Evolutionary conservation across 2,797 vertebrate species (phyloP), one percentile per base, ranked within the genome.

Genomic region (Macroramphosus scolopax): DNA sequence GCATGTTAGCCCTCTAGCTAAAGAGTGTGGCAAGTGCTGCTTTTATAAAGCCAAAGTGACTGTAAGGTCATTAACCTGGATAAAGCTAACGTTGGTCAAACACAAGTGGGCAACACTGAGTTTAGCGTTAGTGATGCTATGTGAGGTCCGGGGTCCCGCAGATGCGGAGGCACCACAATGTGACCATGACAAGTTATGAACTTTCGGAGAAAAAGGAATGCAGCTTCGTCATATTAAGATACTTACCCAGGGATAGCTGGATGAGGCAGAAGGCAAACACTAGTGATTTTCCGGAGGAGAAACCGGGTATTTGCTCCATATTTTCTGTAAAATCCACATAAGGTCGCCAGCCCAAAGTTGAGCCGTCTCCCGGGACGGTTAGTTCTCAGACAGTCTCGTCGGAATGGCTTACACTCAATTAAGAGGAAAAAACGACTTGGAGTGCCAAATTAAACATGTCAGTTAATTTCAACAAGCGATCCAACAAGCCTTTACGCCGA

Each of bases 261-360:
- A 85, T 8, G 75, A 87, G 87, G 65, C 73, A 83, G 47, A 85
- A 46, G 56, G 83, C 34, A 7, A 91, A 42, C 42, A 87, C 58
- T 58, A 90, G 59, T 15, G 83, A 60, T 78, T 53, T 86, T 52
- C 82, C 88, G 71, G 80, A 80, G 66, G 71, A 84, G 49, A 82
- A 70, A 83, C 77, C 85, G 82, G 89, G 84, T 55, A 83, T 65
- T 56, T 76, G 84, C 81, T 88, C 88, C 91, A 92, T 91, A 37
- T 71, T 89, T 86, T 85, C 65, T 66, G 85, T 89, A 86, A 83
- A 89, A 90, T 90, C 91, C 90, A 89, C 91, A 92, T 91, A 91
- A 82, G 87, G 89, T 84, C 86, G 69, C 75, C 77, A 86, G 88
- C 82, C 76, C 85, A 43, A 73, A 85, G 72, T 78, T 74, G 74